Evolutionary conservation across 2,113 vertebrate genomes (phyloP), one percentile per base, ranked within the genome.

Genomic region (Pipra filicauda): DNA sequence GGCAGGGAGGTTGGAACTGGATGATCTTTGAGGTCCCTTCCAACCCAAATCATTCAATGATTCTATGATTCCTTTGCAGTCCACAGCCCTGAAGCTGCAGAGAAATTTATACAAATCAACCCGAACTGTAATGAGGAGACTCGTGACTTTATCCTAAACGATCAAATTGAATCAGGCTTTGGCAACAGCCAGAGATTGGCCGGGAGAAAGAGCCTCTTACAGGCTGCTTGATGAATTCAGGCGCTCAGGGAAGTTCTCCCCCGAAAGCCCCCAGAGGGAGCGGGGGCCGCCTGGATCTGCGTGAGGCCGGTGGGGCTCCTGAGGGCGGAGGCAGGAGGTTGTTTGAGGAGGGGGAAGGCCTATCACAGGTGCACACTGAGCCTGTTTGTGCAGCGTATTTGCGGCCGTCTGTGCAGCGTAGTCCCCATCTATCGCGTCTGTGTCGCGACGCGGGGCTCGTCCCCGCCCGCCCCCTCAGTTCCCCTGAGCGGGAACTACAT

Each of bases 191-290:
- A 55, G 49, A 28, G 33, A 4, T 6, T 1, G 1, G 27, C 20
- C 35, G 8, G 23, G 30, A 72, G 46, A 35, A 46, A 18, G n/a
- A 66, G 22, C 4, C 24, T 24, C 14, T 8, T 11, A 6, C 5
- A 11, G 71, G 7, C 13, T 7, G 10, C n/a, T 11, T 9, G 39
- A 8, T 15, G 35, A n/a, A 18, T 33, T 39, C 72, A 8, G 66
- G 37, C 4, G 5, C 8, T 9, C 20, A 5, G 62, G 57, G 61
- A 62, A 74, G 27, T 8, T 35, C 3, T 26, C 5, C 7, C 2
- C 7, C 2, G 0, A 16, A 27, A 48, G 3, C 6, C 0, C 5
- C 13, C 11, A 0, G 2, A 12, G 15, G 30, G 9, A 39, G 16
- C 0, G 3, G 44, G n/a, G 16, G 13, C 31, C 67, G 28, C 69